Base-by-base conservation (phyloP, 2,888 invertebrate genomes). In the Cheilosia grossa region DNA sequence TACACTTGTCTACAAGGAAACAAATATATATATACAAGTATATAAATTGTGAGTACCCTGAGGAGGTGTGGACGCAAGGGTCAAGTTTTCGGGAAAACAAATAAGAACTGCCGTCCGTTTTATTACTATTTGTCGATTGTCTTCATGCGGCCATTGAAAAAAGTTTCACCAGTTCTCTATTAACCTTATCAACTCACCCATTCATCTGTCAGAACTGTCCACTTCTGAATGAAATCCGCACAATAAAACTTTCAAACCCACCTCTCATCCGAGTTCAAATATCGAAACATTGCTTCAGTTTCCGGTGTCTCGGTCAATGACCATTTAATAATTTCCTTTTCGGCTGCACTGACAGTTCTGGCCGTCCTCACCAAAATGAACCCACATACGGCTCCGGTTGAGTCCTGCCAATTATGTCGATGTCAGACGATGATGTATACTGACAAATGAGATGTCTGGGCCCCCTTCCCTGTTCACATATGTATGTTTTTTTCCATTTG, bases 341-440 rank as follows among this genome's bases (percentile, higher is more conserved):
- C 17, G n/a, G 9, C 44, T 24, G 15, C 51, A 51, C 15, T 21
- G 51, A 51, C 51, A 51, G 51, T 27, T 27, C 51, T 15, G 51
- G 6, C 51, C 51, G 21, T 51, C 19, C 51, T 13, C 24, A 27
- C 15, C 51, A 27, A 21, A 9, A 10, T 3, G 1, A n/a, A 17
- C 4, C n/a, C 17, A 44, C n/a, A 44, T 17, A 47, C 24, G 19
- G 51, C 4, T 30, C 27, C n/a, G 47, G 7, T 19, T 24, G 49
- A 49, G 30, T 49, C 63, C 42, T 61, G 44, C 17, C 61, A 67
- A 61, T 61, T 77, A 47, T 77, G 44, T 61, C 53, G 49, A 42
- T 58, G 75, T 21, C 72, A 72, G 15, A 61, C 53, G 40, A 47
- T 73, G 63, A 63, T 63, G 73, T 53, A 63, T 63, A 4, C 70